Conservation (phyloP, 1,140 invertebrate genomes). For the Augochlora pura region DNA sequence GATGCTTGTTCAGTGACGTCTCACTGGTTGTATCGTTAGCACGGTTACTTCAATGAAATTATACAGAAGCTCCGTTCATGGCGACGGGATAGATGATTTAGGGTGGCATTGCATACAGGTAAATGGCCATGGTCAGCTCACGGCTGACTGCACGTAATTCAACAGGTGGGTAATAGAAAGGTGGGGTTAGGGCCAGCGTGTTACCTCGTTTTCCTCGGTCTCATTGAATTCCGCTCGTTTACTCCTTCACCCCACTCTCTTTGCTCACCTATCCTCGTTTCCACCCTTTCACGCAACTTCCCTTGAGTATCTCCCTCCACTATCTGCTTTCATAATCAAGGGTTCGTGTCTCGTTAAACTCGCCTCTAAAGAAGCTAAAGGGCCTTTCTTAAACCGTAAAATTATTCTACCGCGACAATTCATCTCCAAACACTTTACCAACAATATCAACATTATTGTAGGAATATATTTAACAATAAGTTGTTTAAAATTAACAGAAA, state of each 20-base stretch:
- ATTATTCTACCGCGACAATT: too few species aligned
- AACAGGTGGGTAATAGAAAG: conserved; percentile 67
- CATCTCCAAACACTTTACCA: too few species aligned
- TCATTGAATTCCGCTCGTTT: conserved; percentile 53
- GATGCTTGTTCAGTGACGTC: too few species aligned
- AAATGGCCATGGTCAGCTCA: conserved; percentile 47
- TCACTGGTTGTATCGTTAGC: not conserved
- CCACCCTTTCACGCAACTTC: conserved; percentile 11
- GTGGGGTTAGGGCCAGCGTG: conserved; percentile 59
- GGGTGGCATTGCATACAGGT: conserved; percentile 50
- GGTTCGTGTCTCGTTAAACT: not conserved
- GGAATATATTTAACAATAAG: too few species aligned
- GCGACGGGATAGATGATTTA: conserved; percentile 49
- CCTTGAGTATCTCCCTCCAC: conserved; percentile 16
- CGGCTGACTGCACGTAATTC: conserved; percentile 58
- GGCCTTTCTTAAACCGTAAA: too few species aligned
- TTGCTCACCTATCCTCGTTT: conserved; percentile 26
- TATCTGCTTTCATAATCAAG: conserved; percentile 23
- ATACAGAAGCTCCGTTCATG: conserved; percentile 25
- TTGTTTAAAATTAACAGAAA: too few species aligned
- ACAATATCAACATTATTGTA: too few species aligned
- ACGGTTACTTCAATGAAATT: conserved; percentile 19
- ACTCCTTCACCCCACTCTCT: conserved; percentile 18
- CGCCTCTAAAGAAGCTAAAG: too few species aligned
- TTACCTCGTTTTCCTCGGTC: conserved; percentile 52